Conservation (phyloP, 2,797 vertebrate genomes). For the Hypotaenidia okinawae region DNA sequence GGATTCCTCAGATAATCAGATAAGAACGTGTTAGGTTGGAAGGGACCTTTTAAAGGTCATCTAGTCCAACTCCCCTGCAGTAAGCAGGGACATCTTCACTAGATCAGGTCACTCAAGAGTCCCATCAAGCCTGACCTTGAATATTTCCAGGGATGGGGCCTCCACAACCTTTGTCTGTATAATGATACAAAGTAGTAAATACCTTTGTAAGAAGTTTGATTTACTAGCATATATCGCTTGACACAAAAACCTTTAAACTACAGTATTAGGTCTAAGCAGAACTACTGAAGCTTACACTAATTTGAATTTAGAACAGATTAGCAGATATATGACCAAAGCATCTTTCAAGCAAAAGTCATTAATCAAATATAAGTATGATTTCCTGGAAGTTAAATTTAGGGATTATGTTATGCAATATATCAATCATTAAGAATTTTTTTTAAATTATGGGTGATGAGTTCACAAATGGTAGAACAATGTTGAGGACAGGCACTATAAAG, state of each 20-base stretch:
- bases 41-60: no score
- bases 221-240: neutral
- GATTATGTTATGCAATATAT: neutral
- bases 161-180: no score
- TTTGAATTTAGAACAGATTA: neutral
- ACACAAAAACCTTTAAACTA: neutral
- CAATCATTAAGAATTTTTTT: neutral
- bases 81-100: no score
- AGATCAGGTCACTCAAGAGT: no score
- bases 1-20: neutral
- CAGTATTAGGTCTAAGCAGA: neutral
- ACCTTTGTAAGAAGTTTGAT: neutral
- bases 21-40: no score
- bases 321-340: neutral
- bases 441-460: neutral
- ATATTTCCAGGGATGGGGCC: no score
- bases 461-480: neutral
- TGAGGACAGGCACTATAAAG: neutral
- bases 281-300: neutral
- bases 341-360: neutral
- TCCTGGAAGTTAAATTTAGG: neutral
- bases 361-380: neutral
- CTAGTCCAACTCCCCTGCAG: no score
- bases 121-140: no score
- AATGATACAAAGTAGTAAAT: neutral